These are phyloP conservation scores for Hemistola chrysoprasaria DNA, from an alignment of 2,888 invertebrate genomes.

Conservation along the genomic window DNA sequence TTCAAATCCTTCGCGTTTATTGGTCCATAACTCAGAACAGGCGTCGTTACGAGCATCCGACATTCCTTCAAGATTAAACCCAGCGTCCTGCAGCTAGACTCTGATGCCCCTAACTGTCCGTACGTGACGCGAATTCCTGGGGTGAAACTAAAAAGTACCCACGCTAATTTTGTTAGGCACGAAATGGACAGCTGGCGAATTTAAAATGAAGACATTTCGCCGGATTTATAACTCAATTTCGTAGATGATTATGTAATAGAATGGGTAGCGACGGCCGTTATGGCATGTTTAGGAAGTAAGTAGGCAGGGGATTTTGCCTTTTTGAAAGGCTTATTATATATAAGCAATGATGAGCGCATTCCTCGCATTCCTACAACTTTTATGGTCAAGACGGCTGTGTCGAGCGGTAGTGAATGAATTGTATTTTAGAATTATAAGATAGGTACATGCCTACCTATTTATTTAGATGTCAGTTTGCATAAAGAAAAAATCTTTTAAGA, in stretches of 20 bases:
- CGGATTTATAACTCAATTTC: slow-evolving; percentile 56
- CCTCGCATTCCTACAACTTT: too few relatives aligned
- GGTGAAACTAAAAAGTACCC: slow-evolving; percentile 50
- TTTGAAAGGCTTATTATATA: slow-evolving; percentile 6
- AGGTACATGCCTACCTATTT: too few relatives aligned
- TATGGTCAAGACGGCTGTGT: too few relatives aligned
- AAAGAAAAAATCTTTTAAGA: too few relatives aligned
- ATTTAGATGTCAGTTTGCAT: too few relatives aligned
- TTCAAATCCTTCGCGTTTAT: slow-evolving; percentile 70
- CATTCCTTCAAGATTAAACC: slow-evolving; percentile 72
- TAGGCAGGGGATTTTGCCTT: slow-evolving; percentile 14
- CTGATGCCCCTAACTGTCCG: slow-evolving; percentile 46
- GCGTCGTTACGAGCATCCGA: slow-evolving; percentile 58
- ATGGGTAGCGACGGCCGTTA: slow-evolving; percentile 26
- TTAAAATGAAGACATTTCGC: slow-evolving; percentile 47
- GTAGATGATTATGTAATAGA: slow-evolving; percentile 37
- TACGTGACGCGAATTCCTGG: slow-evolving; percentile 57
- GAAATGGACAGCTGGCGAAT: slow-evolving; percentile 48
- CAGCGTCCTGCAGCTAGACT: slow-evolving; percentile 42
- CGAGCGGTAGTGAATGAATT: too few relatives aligned
- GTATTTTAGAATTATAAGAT: too few relatives aligned
- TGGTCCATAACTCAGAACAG: slow-evolving; percentile 66
- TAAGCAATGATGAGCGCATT: too few relatives aligned
- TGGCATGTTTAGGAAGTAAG: slow-evolving; percentile 20
- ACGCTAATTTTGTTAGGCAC: slow-evolving; percentile 55